Base-by-base conservation (phyloP, 30 jellyfish, hydroid and myxozoan species). In the Cassiopea andromeda region DNA sequence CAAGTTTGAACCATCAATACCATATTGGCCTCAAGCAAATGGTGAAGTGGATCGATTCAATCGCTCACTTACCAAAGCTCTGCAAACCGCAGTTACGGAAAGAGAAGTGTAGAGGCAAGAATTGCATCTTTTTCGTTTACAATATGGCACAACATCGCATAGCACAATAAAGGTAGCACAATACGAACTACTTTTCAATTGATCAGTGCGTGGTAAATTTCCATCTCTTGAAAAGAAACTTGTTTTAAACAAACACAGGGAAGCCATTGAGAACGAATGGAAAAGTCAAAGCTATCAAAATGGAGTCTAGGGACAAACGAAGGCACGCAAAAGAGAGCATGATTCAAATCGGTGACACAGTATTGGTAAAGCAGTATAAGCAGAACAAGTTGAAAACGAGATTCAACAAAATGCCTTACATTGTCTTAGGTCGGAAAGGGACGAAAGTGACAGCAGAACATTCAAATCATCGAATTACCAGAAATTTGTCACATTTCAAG, bases 391-490 rank as follows among this genome's bases (percentile, higher is more conserved):
- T 27, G 38, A 27, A 27, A 27, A 27, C 38, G 38, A 27, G 38
- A 27, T 27, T 27, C 38, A 77, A 77, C 70, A 77, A 77, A 48
- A 77, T 73, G 43, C 86, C 86, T 43, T 77, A 77, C 72, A 48
- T 77, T n/a, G 86, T 74, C 83, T 17, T 74, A 74, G 61, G 44
- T 60, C 83, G 61, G 83, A 74, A 74, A n/a, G 83, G 83, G 9
- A 74, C 83, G 4, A 7, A 73, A 73, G 83, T 73, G 6, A 73
- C 83, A 60, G 83, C 83, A 17, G 83, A 74, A 74, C 19, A 46
- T 74, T 60, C 83, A 74, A 74, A 60, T 74, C 83, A 74, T 74
- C 58, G 44, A 74, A 74, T 74, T 61, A 74, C 83, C 83, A 60
- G 61, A 74, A 74, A 74, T 74, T 9, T 74, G 64, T 74, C 83